phyloP scores from a whole-genome alignment of 2,113 vertebrate genomes.

The Anarrhichthys ocellatus region DNA sequence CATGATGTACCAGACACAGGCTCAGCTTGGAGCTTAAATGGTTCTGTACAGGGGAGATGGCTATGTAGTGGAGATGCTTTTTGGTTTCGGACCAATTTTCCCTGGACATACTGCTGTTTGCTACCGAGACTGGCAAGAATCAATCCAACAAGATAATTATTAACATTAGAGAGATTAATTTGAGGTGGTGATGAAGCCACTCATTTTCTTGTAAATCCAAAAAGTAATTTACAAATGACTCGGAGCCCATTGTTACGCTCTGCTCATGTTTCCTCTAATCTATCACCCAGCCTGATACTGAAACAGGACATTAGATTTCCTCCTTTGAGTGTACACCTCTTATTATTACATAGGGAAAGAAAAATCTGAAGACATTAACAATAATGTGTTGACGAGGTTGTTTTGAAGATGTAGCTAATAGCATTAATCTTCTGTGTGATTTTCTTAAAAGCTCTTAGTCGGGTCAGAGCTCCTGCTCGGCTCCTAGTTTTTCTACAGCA shows the following conservation, averaged over 20 bases:
- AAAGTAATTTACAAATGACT: neutral
- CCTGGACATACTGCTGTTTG: neutral
- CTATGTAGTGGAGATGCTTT: neutral
- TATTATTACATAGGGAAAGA: neutral
- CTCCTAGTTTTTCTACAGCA: neutral
- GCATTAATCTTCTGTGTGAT: constrained; percentile 5
- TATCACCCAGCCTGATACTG: neutral
- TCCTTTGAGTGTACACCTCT: neutral
- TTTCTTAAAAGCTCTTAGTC: neutral
- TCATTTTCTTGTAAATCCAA: neutral
- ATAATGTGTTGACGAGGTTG: neutral
- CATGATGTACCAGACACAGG: constrained; percentile 89
- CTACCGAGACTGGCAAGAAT: neutral
- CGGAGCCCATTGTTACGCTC: neutral
- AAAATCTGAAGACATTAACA: neutral
- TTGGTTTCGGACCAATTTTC: neutral
- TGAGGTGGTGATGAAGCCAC: neutral
- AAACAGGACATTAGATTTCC: neutral
- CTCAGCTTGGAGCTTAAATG: constrained; percentile 58
- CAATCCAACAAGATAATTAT: neutral
- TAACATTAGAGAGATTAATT: neutral
- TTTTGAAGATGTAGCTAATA: neutral
- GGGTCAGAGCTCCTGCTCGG: neutral
- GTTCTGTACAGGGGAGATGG: no score
- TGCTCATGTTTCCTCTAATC: neutral